These are phyloP conservation scores for Chaetops frenatus DNA, from an alignment of 2,113 vertebrate genomes.

Conservation along the genomic window DNA sequence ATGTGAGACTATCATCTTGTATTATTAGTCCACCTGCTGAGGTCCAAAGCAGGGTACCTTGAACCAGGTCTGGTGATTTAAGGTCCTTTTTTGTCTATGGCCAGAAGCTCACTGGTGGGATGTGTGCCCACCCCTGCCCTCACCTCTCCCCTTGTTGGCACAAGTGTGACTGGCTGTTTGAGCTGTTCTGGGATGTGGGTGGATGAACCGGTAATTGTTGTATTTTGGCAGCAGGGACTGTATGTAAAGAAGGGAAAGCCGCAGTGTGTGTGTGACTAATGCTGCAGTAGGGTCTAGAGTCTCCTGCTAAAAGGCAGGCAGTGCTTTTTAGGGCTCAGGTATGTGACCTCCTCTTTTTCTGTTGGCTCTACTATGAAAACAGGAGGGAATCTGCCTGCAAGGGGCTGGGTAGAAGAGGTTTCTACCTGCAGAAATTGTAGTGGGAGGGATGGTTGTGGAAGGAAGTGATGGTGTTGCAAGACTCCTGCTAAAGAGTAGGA, in stretches of 20 bases:
- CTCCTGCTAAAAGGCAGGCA: constrained; percentile 24
- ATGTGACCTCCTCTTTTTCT: background rate
- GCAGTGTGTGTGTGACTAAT: constrained; percentile 37
- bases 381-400: constrained; percentile 2
- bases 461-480: background rate
- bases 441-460: constrained; percentile 5
- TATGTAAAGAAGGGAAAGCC: constrained; percentile 38
- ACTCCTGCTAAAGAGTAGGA: background rate
- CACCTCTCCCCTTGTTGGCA: background rate
- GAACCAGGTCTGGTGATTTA: background rate
- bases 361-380: background rate
- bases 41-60: background rate
- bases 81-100: background rate
- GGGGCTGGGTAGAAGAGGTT: background rate
- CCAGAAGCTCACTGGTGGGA: background rate
- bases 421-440: background rate
- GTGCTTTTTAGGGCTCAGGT: background rate
- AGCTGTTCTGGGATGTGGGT: background rate
- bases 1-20: background rate
- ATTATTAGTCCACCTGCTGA: background rate
- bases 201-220: background rate
- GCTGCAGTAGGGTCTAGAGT: constrained; percentile 29
- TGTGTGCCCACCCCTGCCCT: background rate
- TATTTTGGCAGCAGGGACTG: constrained; percentile 42
- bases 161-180: background rate